Conservation (phyloP, 2,797 vertebrate species). For the Leucoraja ocellata region DNA sequence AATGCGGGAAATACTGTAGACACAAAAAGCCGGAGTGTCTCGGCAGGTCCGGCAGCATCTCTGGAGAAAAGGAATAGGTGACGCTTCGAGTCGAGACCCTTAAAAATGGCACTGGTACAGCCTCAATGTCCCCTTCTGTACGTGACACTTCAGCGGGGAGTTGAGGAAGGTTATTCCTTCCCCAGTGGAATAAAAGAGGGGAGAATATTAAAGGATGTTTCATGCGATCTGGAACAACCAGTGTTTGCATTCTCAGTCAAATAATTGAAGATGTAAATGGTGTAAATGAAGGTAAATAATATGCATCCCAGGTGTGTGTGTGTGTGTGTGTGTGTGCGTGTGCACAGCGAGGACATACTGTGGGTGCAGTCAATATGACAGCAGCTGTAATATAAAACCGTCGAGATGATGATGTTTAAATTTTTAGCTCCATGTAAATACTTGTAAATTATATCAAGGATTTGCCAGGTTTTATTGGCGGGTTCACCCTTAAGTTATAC, state of each 20-base stretch:
- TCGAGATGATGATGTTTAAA: constrained; percentile 25
- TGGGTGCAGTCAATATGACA: neutral
- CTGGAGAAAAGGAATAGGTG: no score
- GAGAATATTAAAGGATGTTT: neutral
- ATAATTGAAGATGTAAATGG: neutral
- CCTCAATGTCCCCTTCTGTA: no score
- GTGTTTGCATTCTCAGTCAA: neutral
- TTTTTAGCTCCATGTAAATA: constrained; percentile 20
- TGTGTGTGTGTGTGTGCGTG: no score
- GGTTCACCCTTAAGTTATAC: constrained; percentile 22
- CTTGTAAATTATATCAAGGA: constrained; percentile 25
- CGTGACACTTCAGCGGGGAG: no score
- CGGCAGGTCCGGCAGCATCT: no score
- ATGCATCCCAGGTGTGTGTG: no score
- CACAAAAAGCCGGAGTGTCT: no score
- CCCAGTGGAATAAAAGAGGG: neutral
- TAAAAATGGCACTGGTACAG: no score
- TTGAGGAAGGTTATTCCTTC: no score
- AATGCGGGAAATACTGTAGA: no score
- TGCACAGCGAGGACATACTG: neutral
- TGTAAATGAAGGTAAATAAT: neutral
- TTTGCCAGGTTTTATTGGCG: constrained; percentile 13
- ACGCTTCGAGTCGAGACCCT: no score
- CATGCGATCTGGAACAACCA: neutral
- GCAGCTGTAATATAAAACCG: constrained; percentile 21